Evolutionary conservation across 2,113 vertebrate genomes (phyloP).

Genomic region (Herpailurus yagouaroundi): DNA sequence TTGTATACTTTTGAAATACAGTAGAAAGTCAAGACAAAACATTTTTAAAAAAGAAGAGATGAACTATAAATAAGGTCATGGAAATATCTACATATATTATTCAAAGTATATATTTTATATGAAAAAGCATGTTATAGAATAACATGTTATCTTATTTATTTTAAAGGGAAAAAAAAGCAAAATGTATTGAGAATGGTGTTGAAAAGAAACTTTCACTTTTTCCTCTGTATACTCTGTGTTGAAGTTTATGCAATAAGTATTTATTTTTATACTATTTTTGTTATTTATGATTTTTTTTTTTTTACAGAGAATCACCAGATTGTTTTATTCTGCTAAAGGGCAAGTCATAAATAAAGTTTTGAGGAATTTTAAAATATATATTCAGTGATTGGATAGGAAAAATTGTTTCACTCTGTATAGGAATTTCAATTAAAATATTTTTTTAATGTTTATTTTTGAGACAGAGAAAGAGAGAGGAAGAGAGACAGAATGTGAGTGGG

Average conservation of each 20-base stretch:
- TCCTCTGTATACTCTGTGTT: not conserved
- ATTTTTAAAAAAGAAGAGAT: not conserved
- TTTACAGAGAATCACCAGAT: not conserved
- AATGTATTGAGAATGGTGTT: not conserved
- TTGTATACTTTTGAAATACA: not conserved
- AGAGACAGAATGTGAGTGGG: no score
- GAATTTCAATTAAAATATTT: not conserved
- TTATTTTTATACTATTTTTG: not conserved
- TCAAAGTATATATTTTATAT: not conserved
- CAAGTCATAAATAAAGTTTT: not conserved
- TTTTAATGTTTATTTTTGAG: no score
- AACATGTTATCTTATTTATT: not conserved
- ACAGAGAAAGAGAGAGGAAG: no score
- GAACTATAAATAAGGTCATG: not conserved
- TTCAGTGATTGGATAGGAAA: not conserved
- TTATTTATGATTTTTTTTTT: not conserved
- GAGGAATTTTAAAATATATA: not conserved
- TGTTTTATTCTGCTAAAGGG: not conserved
- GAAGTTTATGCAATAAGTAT: not conserved
- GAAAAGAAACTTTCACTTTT: not conserved
- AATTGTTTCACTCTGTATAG: not conserved
- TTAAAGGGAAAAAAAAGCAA: constrained; percentile 18
- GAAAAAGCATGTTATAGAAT: constrained; percentile 19
- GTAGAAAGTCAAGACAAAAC: not conserved
- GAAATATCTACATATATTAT: not conserved